phyloP scores from a whole-genome alignment of 1,140 invertebrate genomes.

The Thaumetopoea pityocampa region DNA sequence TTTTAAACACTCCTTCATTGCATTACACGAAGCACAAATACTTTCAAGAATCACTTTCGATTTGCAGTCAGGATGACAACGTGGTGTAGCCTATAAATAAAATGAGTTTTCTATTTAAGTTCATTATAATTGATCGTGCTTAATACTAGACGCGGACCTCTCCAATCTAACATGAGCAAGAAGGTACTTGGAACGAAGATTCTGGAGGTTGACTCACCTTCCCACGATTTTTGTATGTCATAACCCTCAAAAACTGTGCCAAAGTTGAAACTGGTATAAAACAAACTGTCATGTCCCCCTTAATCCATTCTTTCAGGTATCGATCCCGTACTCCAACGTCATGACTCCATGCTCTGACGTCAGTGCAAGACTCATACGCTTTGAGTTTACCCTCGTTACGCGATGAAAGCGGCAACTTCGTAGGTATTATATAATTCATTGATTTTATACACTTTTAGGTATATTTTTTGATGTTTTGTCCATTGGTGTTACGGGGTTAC shows the following conservation, averaged over 20 bases:
- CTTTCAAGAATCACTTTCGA: constrained; percentile 55
- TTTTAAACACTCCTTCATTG: constrained; percentile 51
- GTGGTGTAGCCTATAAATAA: constrained; percentile 34
- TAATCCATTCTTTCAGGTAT: constrained; percentile 65
- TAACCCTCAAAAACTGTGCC: constrained; percentile 33
- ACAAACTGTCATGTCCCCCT: constrained; percentile 54
- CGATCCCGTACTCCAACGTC: constrained; percentile 29
- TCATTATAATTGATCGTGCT: too few relatives aligned
- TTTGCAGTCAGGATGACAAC: constrained; percentile 56
- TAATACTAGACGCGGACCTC: too few relatives aligned
- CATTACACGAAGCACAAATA: constrained; percentile 51
- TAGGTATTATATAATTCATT: constrained; percentile 36
- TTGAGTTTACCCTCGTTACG: constrained; percentile 65
- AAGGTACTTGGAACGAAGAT: neutral
- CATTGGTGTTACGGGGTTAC: constrained; percentile 13
- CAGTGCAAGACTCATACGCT: constrained; percentile 52
- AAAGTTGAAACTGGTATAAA: constrained; percentile 41
- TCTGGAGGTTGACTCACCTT: constrained; percentile 29
- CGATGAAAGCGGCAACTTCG: constrained; percentile 25
- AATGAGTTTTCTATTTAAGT: neutral
- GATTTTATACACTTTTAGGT: constrained; percentile 17
- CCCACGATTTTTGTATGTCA: constrained; percentile 40
- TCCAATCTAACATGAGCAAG: neutral
- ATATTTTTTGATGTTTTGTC: constrained; percentile 11
- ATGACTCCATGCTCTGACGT: constrained; percentile 66